Evolutionary conservation across 2,113 vertebrate genomes (phyloP).

Genomic region (Chaetorhynchus papuensis): DNA sequence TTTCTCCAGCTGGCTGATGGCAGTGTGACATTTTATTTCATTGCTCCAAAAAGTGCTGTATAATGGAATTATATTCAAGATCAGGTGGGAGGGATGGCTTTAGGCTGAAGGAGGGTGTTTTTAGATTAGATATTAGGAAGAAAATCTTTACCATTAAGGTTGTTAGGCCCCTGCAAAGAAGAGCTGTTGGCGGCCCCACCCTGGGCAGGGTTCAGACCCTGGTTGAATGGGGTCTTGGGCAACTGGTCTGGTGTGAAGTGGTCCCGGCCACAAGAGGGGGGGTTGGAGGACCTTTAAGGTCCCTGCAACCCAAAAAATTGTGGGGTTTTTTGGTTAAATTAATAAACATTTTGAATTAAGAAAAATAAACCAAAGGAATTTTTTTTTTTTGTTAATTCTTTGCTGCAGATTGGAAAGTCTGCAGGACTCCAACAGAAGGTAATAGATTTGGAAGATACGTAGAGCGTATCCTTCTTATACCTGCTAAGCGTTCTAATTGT

Average conservation of each 20-base stretch:
- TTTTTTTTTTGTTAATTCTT: not conserved
- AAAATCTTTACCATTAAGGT: not conserved
- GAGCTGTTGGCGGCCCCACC: not conserved
- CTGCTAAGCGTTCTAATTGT: not conserved
- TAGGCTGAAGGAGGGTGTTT: not conserved
- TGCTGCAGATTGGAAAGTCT: not conserved
- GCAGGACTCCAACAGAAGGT: not conserved
- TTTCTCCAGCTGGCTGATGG: not conserved
- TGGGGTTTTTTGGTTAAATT: not conserved
- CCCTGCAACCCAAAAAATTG: not conserved
- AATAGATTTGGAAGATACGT: not conserved
- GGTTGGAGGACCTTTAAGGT: not conserved
- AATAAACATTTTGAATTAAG: not conserved
- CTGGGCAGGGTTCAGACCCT: not conserved
- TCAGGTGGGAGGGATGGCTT: not conserved
- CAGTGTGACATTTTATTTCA: not conserved
- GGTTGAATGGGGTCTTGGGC: not conserved
- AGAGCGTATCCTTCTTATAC: not conserved
- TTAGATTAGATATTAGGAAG: not conserved
- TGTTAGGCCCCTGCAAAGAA: not conserved
- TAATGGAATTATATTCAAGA: not conserved
- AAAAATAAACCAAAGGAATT: not conserved
- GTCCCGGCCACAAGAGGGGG: no score
- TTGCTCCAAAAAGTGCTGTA: not conserved
- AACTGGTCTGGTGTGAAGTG: accelerated